These are phyloP conservation scores for Battus philenor DNA, from an alignment of 1,140 invertebrate species.

Conservation along the genomic window DNA sequence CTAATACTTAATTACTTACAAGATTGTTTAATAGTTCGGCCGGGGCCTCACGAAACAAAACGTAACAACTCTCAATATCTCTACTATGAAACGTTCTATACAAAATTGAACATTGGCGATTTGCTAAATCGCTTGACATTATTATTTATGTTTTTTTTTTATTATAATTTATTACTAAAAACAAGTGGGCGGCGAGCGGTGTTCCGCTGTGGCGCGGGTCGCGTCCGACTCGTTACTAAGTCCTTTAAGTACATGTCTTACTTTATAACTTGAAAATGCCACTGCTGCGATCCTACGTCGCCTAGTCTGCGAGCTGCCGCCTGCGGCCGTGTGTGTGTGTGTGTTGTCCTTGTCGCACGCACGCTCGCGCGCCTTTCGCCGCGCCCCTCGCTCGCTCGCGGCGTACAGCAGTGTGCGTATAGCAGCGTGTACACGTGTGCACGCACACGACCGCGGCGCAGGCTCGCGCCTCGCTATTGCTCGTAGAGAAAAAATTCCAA, in stretches of 20 bases:
- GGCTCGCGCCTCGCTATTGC: slow-evolving; percentile 53
- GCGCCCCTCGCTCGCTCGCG: not conserved
- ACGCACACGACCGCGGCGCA: slow-evolving; percentile 12
- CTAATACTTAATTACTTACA: slow-evolving; percentile 75
- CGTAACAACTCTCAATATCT: slow-evolving; percentile 70
- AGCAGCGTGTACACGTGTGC: slow-evolving; percentile 8
- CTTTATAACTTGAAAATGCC: slow-evolving; percentile 70
- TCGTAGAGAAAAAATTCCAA: slow-evolving; percentile 68
- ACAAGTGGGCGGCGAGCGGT: slow-evolving; percentile 63
- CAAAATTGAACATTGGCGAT: slow-evolving; percentile 75
- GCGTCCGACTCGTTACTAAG: slow-evolving; percentile 50
- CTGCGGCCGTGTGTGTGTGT: slow-evolving; percentile 2
- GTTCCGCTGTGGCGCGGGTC: slow-evolving; percentile 36
- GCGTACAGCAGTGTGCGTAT: not conserved
- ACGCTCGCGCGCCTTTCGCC: not conserved
- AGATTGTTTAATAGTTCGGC: slow-evolving; percentile 69
- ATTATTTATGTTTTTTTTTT: slow-evolving; percentile 26
- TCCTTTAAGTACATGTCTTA: slow-evolving; percentile 69
- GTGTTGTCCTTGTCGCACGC: not conserved
- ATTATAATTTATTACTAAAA: slow-evolving; percentile 59
- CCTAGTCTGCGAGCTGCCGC: slow-evolving; percentile 38
- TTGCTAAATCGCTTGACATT: slow-evolving; percentile 62
- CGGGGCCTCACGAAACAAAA: slow-evolving; percentile 54
- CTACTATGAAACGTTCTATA: slow-evolving; percentile 75
- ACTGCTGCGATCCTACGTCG: slow-evolving; percentile 67